Evolutionary conservation across 92 coral and sea anemone species (phyloP).

Genomic region (Porites evermanni): DNA sequence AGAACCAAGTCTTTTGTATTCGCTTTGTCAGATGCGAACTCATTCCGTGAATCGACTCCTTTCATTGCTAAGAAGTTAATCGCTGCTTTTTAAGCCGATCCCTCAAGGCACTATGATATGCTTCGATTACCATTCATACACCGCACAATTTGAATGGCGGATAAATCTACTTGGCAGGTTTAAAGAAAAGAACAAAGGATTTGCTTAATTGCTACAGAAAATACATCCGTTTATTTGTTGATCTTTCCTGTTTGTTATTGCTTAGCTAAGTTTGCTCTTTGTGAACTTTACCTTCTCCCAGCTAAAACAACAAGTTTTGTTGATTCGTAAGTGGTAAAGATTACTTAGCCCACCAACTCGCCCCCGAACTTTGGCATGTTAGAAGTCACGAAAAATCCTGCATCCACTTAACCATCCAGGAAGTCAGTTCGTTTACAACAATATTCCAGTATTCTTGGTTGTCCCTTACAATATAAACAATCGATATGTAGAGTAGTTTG

Average conservation of each 20-base stretch:
- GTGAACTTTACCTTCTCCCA: background rate
- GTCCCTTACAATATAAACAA: background rate
- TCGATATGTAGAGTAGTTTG: background rate
- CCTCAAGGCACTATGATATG: background rate
- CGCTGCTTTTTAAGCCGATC: background rate
- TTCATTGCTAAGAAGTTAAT: constrained; percentile 1
- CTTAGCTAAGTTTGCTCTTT: constrained; percentile 17
- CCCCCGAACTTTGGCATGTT: background rate
- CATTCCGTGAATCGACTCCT: constrained; percentile 7
- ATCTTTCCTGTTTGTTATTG: constrained; percentile 33
- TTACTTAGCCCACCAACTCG: no score
- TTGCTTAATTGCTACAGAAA: constrained; percentile 38
- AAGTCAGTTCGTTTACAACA: no score
- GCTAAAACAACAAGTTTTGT: background rate
- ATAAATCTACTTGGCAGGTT: constrained; percentile 43
- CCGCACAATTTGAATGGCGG: constrained; percentile 19
- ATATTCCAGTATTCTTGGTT: background rate
- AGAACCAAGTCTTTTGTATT: background rate
- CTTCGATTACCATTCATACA: constrained; percentile 12
- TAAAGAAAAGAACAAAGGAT: constrained; percentile 39
- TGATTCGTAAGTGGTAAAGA: no score
- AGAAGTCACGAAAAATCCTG: constrained; percentile 3
- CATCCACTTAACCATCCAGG: background rate
- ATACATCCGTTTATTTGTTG: constrained; percentile 38
- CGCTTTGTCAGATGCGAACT: background rate